phyloP scores from a whole-genome alignment of 2,113 vertebrate species.

The Beaufortia kweichowensis region DNA sequence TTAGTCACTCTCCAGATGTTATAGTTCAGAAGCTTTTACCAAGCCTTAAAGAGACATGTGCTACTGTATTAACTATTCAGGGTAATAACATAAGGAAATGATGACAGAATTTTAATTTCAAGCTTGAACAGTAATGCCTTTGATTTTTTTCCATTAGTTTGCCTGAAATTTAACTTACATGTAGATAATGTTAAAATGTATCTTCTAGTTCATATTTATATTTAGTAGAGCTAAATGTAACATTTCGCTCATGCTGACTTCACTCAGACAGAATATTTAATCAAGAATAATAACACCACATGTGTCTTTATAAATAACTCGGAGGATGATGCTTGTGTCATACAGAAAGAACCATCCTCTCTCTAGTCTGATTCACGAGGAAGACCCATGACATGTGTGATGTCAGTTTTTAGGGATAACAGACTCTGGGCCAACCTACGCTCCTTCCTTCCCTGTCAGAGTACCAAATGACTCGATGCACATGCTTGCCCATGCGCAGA shows the following conservation, averaged over 20 bases:
- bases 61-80: background rate
- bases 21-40: slow-evolving; percentile 6
- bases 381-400: slow-evolving; percentile 6
- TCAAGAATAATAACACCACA: background rate
- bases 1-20: slow-evolving; percentile 36
- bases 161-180: too few relatives aligned
- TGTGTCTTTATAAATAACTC: background rate
- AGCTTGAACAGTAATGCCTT: too few relatives aligned
- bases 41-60: slow-evolving; percentile 22
- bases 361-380: background rate
- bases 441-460: background rate
- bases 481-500: background rate
- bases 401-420: slow-evolving; percentile 30
- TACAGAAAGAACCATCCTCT: background rate
- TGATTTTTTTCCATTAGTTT: too few relatives aligned
- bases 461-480: slow-evolving; percentile 13
- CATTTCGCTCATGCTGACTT: background rate
- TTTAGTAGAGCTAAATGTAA: background rate
- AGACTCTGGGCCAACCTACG: slow-evolving; percentile 25
- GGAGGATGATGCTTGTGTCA: background rate
- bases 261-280: too few relatives aligned
- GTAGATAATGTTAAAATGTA: too few relatives aligned
- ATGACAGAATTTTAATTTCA: slow-evolving; percentile 4
- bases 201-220: too few relatives aligned
- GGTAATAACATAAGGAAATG: too few relatives aligned